Evolutionary conservation across 2,797 vertebrate species (phyloP).

Genomic region (Chelon labrosus): DNA sequence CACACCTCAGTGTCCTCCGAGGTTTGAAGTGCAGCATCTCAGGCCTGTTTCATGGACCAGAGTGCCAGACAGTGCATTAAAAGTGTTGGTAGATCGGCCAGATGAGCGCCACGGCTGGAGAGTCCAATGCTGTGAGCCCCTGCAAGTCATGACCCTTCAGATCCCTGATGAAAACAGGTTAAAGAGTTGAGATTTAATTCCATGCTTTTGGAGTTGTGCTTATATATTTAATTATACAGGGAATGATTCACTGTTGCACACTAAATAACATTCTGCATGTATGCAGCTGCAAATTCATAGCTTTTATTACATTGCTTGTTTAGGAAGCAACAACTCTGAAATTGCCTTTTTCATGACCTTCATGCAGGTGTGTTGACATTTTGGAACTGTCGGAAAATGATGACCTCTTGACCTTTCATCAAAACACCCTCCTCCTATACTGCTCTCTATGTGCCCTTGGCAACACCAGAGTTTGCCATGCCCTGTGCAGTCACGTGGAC

Average conservation of each 20-base stretch:
- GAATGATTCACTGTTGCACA: neutral
- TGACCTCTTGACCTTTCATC: constrained; percentile 91
- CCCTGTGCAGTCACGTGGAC: constrained; percentile 95
- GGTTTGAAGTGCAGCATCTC: constrained; percentile 92
- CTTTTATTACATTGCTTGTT: neutral
- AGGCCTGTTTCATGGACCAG: constrained; percentile 89
- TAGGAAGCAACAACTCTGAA: constrained; percentile 2
- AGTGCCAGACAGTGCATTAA: constrained; percentile 87
- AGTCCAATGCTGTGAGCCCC: constrained; percentile 87
- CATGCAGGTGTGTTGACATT: constrained; percentile 91
- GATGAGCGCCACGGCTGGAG: constrained; percentile 92
- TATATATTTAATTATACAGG: neutral
- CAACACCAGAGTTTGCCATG: constrained; percentile 92
- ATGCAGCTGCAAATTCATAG: neutral
- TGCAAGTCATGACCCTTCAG: constrained; percentile 93
- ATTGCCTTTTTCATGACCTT: constrained; percentile 19
- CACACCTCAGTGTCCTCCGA: constrained; percentile 90
- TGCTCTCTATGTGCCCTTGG: constrained; percentile 92
- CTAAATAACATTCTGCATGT: neutral
- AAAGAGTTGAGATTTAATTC: constrained; percentile 6
- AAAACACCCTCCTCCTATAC: constrained; percentile 93
- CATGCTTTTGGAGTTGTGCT: neutral
- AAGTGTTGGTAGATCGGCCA: constrained; percentile 85
- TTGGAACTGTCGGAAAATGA: constrained; percentile 92
- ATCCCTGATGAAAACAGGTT: constrained; percentile 97